Evolutionary conservation across 2,888 invertebrate species (phyloP).

Genomic region (Spodoptera exigua): DNA sequence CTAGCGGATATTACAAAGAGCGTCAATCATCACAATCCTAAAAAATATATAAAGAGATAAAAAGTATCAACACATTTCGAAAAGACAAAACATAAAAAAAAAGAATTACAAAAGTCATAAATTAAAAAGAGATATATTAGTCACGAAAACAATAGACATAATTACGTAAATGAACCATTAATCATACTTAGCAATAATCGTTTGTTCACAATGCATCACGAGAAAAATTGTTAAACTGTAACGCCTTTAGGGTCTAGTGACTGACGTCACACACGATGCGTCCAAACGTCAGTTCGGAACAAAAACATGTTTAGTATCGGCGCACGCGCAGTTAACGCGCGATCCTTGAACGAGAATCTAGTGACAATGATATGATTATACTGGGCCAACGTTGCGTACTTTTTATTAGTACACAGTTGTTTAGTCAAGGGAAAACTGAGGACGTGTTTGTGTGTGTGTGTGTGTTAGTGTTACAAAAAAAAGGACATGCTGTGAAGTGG

Average conservation of each 20-base stretch:
- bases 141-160: background rate
- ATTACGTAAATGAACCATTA: constrained; percentile 6
- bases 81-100: background rate
- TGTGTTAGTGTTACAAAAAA: background rate
- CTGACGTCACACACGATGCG: constrained; percentile 20
- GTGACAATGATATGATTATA: constrained; percentile 34
- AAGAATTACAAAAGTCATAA: background rate
- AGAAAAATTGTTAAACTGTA: background rate
- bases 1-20: too few species aligned
- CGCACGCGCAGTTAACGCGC: constrained; percentile 36
- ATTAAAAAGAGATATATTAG: background rate
- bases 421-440: constrained; percentile 1
- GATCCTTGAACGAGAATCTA: constrained; percentile 49
- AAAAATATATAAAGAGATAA: too few species aligned
- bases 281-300: constrained; percentile 18
- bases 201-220: background rate
- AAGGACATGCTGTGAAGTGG: constrained; percentile 13
- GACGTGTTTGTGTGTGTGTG: constrained; percentile 2
- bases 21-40: too few species aligned
- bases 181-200: constrained; percentile 1
- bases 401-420: constrained; percentile 11
- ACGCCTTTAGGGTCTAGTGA: background rate
- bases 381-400: constrained; percentile 4
- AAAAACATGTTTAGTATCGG: constrained; percentile 25
- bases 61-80: background rate